Percentiles rank a stretch among this genome's conserved stretches.
These are phyloP conservation scores for Cassiopea xamachana DNA, from an alignment of 30 jellyfish, hydroid and myxozoan species.

Conservation along the genomic window DNA sequence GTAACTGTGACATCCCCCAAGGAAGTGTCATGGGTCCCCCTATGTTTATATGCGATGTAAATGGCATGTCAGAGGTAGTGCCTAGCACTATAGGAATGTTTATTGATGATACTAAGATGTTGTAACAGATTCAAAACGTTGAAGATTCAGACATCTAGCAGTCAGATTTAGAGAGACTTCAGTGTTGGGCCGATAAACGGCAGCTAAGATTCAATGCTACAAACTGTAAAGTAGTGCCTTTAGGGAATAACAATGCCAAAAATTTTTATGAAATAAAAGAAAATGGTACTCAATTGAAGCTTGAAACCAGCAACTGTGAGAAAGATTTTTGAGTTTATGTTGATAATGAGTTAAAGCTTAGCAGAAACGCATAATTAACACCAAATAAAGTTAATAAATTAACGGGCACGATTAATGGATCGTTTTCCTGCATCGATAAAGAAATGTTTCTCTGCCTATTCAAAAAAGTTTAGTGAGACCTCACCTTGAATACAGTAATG, in stretches of 20 bases:
- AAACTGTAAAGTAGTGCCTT: conserved; percentile 36
- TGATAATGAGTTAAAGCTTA: conserved; percentile 51
- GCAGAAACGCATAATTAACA: conserved; percentile 26
- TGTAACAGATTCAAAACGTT: background rate
- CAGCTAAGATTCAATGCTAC: conserved; percentile 40
- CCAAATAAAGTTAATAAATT: conserved; percentile 37
- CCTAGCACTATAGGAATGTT: background rate
- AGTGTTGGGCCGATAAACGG: conserved; percentile 21
- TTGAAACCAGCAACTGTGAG: conserved; percentile 62
- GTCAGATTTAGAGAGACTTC: background rate
- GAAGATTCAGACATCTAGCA: background rate
- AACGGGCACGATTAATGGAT: conserved; percentile 45
- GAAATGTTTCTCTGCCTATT: conserved; percentile 18
- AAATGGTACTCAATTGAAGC: conserved; percentile 44
- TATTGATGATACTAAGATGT: background rate
- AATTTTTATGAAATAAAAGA: conserved; percentile 18
- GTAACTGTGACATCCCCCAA: background rate
- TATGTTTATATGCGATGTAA: background rate
- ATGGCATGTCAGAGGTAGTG: background rate
- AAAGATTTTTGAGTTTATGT: conserved; percentile 57
- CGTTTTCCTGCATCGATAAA: conserved; percentile 29
- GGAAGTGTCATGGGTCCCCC: background rate
- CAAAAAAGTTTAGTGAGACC: conserved; percentile 24
- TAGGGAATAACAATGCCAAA: conserved; percentile 26
- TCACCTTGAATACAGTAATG: conserved; percentile 27